Evolutionary conservation across 2,113 vertebrate species (phyloP).

Genomic region (Thalassoma bifasciatum): DNA sequence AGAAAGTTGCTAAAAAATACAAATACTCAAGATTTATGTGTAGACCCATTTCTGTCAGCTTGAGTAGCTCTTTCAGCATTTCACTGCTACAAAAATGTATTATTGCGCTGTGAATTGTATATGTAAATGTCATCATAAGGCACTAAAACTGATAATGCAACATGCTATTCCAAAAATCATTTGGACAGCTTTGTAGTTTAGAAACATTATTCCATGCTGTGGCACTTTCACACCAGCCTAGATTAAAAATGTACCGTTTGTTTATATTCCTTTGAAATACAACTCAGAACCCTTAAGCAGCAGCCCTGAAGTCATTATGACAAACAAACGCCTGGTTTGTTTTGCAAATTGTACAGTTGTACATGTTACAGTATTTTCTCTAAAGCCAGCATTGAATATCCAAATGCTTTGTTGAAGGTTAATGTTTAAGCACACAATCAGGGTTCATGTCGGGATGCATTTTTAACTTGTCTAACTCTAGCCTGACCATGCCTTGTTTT

Average conservation of each 20-base stretch:
- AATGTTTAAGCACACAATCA: conserved; percentile 22
- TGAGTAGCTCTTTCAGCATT: too few relatives aligned
- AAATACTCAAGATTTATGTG: too few relatives aligned
- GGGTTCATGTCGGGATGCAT: neutral
- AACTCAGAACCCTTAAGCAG: conserved; percentile 25
- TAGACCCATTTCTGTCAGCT: too few relatives aligned
- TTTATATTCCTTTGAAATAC: neutral
- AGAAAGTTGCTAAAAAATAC: neutral
- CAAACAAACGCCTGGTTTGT: neutral
- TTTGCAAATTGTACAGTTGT: conserved; percentile 27
- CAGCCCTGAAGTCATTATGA: neutral
- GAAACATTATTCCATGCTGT: neutral
- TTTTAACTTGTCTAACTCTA: neutral
- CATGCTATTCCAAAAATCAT: neutral
- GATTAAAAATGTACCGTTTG: neutral
- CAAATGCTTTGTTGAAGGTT: conserved; percentile 10
- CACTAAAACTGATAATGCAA: neutral
- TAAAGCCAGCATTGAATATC: conserved; percentile 33
- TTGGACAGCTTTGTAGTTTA: neutral
- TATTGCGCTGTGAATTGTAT: neutral
- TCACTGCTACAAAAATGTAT: too few relatives aligned
- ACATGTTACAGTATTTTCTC: conserved; percentile 34
- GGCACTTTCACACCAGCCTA: neutral
- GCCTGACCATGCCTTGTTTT: neutral
- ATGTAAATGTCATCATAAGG: neutral